phyloP scores from a whole-genome alignment of 2,888 invertebrate genomes.

The Eupithecia abbreviata region DNA sequence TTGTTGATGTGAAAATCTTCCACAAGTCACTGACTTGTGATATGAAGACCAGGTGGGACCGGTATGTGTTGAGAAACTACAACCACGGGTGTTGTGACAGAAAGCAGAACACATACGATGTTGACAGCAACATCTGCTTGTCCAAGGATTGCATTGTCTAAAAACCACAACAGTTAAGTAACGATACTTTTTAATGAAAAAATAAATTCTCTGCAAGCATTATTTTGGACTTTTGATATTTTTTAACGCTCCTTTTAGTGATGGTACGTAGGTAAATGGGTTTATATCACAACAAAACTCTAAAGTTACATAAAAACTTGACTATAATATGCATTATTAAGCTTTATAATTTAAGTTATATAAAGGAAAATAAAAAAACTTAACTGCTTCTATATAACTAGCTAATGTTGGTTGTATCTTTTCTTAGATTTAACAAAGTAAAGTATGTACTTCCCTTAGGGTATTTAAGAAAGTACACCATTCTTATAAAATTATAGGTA shows the following conservation, averaged over 20 bases:
- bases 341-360: too few species aligned
- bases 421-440: too few species aligned
- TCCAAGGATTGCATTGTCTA: constrained; percentile 11
- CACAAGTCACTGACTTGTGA: constrained; percentile 82
- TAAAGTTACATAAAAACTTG: neutral
- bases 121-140: constrained; percentile 56
- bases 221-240: neutral
- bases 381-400: too few species aligned
- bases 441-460: too few species aligned
- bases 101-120: constrained; percentile 62
- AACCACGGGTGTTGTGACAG: constrained; percentile 54
- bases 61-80: constrained; percentile 69
- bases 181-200: neutral
- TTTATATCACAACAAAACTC: neutral
- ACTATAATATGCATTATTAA: neutral
- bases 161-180: neutral
- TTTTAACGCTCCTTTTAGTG: neutral
- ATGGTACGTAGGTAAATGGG: neutral
- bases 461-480: too few species aligned
- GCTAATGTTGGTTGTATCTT: too few species aligned
- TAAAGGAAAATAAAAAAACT: too few species aligned
- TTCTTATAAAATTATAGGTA: too few species aligned
- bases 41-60: constrained; percentile 75
- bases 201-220: constrained; percentile 6
- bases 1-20: constrained; percentile 86